Percentiles rank a stretch among this genome's conserved stretches.
phyloP scores from a whole-genome alignment of 2,888 invertebrate genomes.

The Caenorhabditis zanzibari region DNA sequence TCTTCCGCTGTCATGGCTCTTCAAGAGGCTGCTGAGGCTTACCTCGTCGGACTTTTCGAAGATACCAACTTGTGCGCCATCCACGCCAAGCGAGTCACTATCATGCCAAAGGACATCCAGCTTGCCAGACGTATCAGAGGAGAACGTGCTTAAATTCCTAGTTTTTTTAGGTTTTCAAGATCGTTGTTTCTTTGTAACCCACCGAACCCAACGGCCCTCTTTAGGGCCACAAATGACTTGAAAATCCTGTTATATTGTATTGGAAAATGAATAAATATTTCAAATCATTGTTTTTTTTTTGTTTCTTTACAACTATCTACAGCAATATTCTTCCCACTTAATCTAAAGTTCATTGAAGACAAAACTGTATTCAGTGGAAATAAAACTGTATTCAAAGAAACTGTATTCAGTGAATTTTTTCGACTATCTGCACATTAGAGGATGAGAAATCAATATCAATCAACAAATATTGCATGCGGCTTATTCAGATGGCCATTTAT shows the following conservation, averaged over 20 bases:
- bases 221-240: conserved; percentile 66
- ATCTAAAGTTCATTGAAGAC: no score
- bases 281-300: no score
- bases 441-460: no score
- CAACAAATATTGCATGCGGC: no score
- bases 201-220: conserved; percentile 72
- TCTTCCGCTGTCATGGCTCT: conserved; percentile 95
- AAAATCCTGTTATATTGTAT: background rate
- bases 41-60: conserved; percentile 94
- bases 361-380: no score
- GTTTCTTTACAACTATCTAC: no score
- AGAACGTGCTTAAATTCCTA: conserved; percentile 38
- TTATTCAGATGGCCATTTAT: no score
- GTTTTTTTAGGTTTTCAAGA: conserved; percentile 84
- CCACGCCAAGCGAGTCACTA: conserved; percentile 96
- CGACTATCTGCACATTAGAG: no score
- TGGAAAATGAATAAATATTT: no score
- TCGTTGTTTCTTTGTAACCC: conserved; percentile 4
- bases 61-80: conserved; percentile 96
- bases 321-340: no score
- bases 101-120: conserved; percentile 97
- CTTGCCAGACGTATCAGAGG: conserved; percentile 51
- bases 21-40: conserved; percentile 89
- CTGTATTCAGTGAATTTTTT: no score
- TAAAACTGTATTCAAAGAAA: no score